Evolutionary conservation across 30 jellyfish, hydroid and myxozoan species (phyloP).

Genomic region (Cassiopea xamachana): DNA sequence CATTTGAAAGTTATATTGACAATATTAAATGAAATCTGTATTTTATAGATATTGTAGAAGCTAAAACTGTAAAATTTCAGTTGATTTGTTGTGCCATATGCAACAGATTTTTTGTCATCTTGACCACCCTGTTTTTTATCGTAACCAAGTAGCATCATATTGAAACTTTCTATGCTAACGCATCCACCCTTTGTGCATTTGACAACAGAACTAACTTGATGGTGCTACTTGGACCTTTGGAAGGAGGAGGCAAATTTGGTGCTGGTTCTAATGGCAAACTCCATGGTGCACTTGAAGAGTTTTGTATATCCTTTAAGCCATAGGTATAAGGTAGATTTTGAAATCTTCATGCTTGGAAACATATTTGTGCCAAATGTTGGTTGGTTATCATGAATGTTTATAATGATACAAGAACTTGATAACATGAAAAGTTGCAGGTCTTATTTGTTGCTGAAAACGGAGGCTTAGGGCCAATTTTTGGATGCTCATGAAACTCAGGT

Average conservation of each 20-base stretch:
- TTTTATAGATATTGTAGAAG: background rate
- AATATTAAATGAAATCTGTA: background rate
- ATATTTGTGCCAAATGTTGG: background rate
- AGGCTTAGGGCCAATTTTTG: background rate
- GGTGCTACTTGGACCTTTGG: conserved; percentile 34
- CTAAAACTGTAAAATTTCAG: background rate
- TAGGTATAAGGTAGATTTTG: background rate
- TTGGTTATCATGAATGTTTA: background rate
- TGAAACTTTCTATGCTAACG: background rate
- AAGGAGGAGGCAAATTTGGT: conserved; percentile 16
- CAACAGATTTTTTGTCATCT: background rate
- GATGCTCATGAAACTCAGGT: background rate
- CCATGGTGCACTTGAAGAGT: background rate
- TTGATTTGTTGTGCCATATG: background rate
- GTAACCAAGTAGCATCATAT: too few relatives aligned
- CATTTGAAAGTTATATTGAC: conserved; percentile 3
- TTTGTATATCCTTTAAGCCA: conserved; percentile 1
- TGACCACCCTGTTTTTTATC: too few relatives aligned
- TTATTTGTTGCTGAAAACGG: background rate
- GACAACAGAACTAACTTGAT: background rate
- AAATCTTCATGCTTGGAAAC: background rate
- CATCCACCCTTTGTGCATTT: background rate
- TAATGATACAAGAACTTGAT: background rate
- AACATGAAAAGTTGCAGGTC: background rate
- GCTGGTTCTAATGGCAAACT: background rate